Evolutionary conservation across 2,797 vertebrate genomes (phyloP).

Genomic region (Coendou prehensilis): DNA sequence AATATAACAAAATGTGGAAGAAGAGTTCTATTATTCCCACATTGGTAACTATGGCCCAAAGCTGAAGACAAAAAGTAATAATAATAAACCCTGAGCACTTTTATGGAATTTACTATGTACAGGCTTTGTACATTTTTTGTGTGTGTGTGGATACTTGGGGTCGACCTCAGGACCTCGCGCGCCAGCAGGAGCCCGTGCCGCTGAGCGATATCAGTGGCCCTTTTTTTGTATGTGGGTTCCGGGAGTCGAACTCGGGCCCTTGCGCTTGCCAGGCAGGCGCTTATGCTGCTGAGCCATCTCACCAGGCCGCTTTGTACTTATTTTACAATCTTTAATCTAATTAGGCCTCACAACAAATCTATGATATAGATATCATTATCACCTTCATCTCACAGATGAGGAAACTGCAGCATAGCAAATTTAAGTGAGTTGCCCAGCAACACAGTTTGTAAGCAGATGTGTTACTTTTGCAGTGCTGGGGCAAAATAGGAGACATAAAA

Average conservation of each 20-base stretch:
- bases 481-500: background rate
- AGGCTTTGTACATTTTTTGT: background rate
- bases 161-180: too few relatives aligned
- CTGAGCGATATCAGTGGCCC: too few relatives aligned
- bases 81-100: background rate
- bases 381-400: background rate
- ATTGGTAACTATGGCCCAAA: constrained; percentile 23
- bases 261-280: too few relatives aligned
- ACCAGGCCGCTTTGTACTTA: background rate
- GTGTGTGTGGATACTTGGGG: too few relatives aligned
- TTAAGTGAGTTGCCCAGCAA: background rate
- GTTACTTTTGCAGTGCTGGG: background rate
- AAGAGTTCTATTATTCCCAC: background rate
- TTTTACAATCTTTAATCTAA: constrained; percentile 38
- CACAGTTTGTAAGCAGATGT: background rate
- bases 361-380: background rate
- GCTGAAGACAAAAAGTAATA: background rate
- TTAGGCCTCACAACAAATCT: background rate
- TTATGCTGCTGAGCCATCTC: too few relatives aligned
- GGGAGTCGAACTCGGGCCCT: too few relatives aligned
- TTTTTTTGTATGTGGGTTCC: too few relatives aligned
- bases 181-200: too few relatives aligned
- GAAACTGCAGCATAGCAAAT: constrained; percentile 18
- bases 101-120: constrained; percentile 10
- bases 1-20: constrained; percentile 51